Evolutionary conservation across 2,113 vertebrate species (phyloP).

Genomic region (Gymnobelideus leadbeateri): DNA sequence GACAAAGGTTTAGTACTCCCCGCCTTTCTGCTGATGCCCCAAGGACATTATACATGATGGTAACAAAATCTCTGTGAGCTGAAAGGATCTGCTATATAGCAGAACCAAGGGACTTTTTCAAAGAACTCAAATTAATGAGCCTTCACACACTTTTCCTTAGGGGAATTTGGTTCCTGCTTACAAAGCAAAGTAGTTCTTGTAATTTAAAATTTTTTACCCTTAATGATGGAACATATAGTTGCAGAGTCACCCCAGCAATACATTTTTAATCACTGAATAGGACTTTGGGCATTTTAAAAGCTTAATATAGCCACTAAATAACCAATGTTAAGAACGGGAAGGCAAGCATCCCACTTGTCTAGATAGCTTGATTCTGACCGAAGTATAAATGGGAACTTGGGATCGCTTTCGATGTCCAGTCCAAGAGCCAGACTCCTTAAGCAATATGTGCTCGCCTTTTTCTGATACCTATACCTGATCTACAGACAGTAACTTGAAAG

Average conservation of each 20-base stretch:
- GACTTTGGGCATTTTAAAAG: conserved; percentile 13
- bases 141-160: conserved; percentile 71
- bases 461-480: neutral
- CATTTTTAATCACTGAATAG: conserved; percentile 61
- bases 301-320: conserved; percentile 41
- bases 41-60: conserved; percentile 74
- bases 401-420: neutral
- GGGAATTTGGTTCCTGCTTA: conserved; percentile 77
- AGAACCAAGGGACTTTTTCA: conserved; percentile 72
- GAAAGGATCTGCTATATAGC: conserved; percentile 68
- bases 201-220: conserved; percentile 52
- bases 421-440: neutral
- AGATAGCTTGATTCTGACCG: neutral
- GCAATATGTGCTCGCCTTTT: fast-evolving
- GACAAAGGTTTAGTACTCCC: conserved; percentile 62
- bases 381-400: neutral
- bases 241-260: conserved; percentile 59
- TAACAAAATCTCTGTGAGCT: conserved; percentile 78
- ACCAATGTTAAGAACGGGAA: neutral
- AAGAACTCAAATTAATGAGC: conserved; percentile 80
- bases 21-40: conserved; percentile 58
- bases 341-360: neutral
- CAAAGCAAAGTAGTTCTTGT: conserved; percentile 74
- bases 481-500: neutral
- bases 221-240: conserved; percentile 65